These are phyloP conservation scores for Uria lomvia DNA, from an alignment of 2,113 vertebrate species.

Conservation along the genomic window DNA sequence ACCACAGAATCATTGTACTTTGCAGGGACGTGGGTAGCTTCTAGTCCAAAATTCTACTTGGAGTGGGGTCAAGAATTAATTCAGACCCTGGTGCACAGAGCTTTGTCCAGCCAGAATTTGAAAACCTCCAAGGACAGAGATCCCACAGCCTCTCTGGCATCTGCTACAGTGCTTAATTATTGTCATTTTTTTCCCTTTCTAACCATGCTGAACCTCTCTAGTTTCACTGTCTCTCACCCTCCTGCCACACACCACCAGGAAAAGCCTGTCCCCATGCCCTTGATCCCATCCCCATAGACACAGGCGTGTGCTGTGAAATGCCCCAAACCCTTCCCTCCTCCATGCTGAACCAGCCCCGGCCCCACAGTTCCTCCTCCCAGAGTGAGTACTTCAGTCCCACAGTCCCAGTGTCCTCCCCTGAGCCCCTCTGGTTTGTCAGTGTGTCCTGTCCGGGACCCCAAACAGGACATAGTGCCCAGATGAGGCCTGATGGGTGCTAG, in stretches of 20 bases:
- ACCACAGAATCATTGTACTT: not conserved
- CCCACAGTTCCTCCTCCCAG: not conserved
- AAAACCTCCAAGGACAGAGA: not conserved
- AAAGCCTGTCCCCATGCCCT: not conserved
- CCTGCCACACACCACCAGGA: not conserved
- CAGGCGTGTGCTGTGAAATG: not conserved
- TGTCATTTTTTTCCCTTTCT: not conserved
- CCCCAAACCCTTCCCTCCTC: not conserved
- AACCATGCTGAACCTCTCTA: not conserved
- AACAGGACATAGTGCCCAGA: rapidly evolving
- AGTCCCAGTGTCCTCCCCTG: not conserved
- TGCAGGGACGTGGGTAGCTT: not conserved
- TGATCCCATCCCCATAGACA: not conserved
- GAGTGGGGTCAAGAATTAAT: not conserved
- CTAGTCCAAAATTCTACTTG: not conserved
- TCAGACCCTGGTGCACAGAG: not conserved
- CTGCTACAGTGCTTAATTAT: not conserved
- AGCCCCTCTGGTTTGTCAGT: not conserved
- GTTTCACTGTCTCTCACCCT: not conserved
- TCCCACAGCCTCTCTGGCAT: not conserved
- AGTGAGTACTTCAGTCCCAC: not conserved
- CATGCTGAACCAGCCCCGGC: no score
- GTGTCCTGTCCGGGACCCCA: not conserved
- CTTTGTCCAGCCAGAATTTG: not conserved
- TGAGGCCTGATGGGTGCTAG: not conserved